Base-by-base conservation (phyloP, 2,888 invertebrate genomes). In the Tigriopus californicus region DNA sequence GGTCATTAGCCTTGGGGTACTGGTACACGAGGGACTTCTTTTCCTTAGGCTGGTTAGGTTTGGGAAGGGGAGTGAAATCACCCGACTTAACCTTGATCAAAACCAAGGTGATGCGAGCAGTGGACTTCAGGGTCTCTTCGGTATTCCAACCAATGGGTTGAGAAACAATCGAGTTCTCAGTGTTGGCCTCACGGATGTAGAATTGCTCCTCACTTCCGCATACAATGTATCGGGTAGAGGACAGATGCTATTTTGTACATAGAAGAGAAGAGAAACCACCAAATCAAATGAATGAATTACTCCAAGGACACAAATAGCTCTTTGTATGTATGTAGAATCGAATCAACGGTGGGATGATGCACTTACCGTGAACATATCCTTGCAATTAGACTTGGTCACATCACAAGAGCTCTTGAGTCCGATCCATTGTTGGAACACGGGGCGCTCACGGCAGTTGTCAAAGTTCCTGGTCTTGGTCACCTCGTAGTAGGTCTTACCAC, bases 401-500 rank as follows among this genome's bases (percentile, higher is more conserved):
- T 59, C 59, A 42, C 49, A 49, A 12, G 51, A 52, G 52, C n/a
- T 15, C 41, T 41, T 41, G 2, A 59, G 13, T 15, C 59, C 59
- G 22, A 33, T 18, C 49, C 52, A 49, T 10, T 25, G 20, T 20
- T 64, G 61, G 49, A 64, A 63, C 40, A 66, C 63, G 47, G 70
- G 67, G 61, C 69, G 67, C 60, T 67, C 63, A 54, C 61, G 61
- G 67, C 72, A 72, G 62, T 68, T 68, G 61, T 71, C 67, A 66
- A 70, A 71, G 68, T 74, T 70, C 64, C 71, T 64, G 46, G 70
- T 66, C 67, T 73, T 72, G 63, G 67, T 66, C 63, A 72, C 66
- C 49, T 66, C 64, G 64, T 69, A 67, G 61, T 65, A 62, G 13
- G 53, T 33, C 58, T 59, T 59, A 10, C 46, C 1, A 62, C 54